phyloP scores from a whole-genome alignment of 2,113 vertebrate genomes.

The Corvus hawaiiensis region DNA sequence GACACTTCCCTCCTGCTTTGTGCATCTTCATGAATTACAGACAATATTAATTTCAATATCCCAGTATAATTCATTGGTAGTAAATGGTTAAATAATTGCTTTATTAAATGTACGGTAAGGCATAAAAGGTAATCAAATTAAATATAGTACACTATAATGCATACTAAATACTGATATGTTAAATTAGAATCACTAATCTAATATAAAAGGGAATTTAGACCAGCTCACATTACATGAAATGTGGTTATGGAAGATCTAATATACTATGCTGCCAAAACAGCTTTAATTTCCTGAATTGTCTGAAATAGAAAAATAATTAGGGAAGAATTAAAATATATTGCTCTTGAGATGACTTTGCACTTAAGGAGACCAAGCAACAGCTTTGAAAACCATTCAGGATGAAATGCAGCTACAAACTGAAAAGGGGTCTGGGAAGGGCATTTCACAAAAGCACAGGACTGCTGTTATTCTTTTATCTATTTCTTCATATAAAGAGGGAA shows the following conservation, averaged over 20 bases:
- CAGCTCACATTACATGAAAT: conserved; percentile 46
- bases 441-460: background rate
- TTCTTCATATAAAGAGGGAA: background rate
- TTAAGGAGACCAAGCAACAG: background rate
- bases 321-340: conserved; percentile 51
- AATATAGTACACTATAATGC: conserved; percentile 32
- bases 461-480: background rate
- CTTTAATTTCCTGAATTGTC: conserved; percentile 46
- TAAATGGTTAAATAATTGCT: conserved; percentile 50
- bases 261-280: conserved; percentile 46
- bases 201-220: conserved; percentile 32
- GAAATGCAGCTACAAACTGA: background rate
- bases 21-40: background rate
- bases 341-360: conserved; percentile 59
- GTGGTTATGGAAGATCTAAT: conserved; percentile 53
- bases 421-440: background rate
- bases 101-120: conserved; percentile 46
- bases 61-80: background rate
- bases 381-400: background rate
- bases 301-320: conserved; percentile 57
- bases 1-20: background rate
- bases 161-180: conserved; percentile 39
- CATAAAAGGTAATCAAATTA: conserved; percentile 48
- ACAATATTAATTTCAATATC: background rate
- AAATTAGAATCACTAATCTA: conserved; percentile 54